Evolutionary conservation across 2,797 vertebrate species (phyloP).

Genomic region (Sebastes variabilis): DNA sequence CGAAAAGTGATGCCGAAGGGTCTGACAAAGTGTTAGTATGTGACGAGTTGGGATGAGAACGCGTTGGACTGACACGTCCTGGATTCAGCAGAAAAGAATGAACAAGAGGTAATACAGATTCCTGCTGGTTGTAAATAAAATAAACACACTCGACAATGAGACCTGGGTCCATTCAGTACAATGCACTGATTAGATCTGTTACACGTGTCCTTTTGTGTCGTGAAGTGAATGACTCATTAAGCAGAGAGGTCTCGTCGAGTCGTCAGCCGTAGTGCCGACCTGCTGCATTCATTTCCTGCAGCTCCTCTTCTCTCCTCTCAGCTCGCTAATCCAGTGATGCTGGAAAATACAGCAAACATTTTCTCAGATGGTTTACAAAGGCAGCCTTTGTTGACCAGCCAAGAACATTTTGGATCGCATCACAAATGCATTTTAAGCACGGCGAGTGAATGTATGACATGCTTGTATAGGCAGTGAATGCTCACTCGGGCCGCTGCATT

Average conservation of each 20-base stretch:
- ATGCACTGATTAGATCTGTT: conserved; percentile 28
- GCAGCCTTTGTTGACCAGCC: conserved; percentile 63
- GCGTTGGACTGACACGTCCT: neutral
- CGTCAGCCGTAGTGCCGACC: conserved; percentile 12
- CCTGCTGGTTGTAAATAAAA: neutral
- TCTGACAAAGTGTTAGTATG: too few relatives aligned
- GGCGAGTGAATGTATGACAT: conserved; percentile 58
- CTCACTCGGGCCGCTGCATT: conserved; percentile 45
- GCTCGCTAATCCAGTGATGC: conserved; percentile 50
- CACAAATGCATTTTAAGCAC: conserved; percentile 58
- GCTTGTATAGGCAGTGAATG: conserved; percentile 49
- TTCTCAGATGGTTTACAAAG: conserved; percentile 67
- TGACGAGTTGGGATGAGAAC: too few relatives aligned
- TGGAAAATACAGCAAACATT: conserved; percentile 71
- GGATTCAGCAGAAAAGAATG: neutral
- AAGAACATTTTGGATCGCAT: conserved; percentile 62
- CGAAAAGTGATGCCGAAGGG: too few relatives aligned
- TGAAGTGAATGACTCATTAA: conserved; percentile 70
- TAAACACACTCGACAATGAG: neutral
- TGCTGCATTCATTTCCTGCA: conserved; percentile 26
- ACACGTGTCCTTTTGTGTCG: conserved; percentile 7
- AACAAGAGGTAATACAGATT: neutral
- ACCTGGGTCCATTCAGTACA: neutral
- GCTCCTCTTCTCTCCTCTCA: conserved; percentile 38
- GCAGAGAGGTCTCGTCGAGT: conserved; percentile 52